phyloP scores from a whole-genome alignment of 1,140 invertebrate genomes.

The Rhagoletis zephyria region DNA sequence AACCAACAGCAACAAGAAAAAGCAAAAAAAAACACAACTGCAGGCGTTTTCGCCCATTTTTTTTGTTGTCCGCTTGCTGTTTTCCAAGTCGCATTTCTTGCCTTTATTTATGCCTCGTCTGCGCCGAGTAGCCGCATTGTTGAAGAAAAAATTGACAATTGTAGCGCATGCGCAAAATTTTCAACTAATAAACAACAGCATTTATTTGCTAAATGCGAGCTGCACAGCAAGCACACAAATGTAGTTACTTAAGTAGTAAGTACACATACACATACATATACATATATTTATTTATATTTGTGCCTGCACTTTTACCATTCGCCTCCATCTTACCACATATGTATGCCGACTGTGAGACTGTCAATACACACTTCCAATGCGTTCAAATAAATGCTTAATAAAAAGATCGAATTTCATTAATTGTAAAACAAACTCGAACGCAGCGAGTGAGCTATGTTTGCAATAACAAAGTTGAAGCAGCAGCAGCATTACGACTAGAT shows the following conservation, averaged over 20 bases:
- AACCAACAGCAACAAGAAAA: neutral
- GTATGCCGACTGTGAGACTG: neutral
- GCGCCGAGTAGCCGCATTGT: neutral
- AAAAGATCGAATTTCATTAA: conserved; percentile 72
- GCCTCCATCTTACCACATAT: neutral
- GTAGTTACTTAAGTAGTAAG: no score
- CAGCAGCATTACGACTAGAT: neutral
- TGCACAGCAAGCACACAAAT: neutral
- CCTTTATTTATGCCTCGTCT: conserved; percentile 4
- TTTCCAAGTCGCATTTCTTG: neutral
- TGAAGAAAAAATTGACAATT: no score
- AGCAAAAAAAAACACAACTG: neutral
- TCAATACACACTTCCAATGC: conserved; percentile 45
- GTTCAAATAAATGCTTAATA: conserved; percentile 67
- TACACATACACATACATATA: neutral
- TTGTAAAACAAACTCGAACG: conserved; percentile 64
- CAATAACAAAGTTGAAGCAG: neutral
- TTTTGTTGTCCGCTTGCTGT: neutral
- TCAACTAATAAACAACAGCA: neutral
- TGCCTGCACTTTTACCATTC: neutral
- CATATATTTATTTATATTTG: no score
- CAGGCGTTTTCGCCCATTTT: neutral
- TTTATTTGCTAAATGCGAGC: conserved; percentile 2
- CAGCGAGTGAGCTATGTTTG: conserved; percentile 18
- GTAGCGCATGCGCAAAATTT: conserved; percentile 11